Evolutionary conservation across 2,888 invertebrate species (phyloP).

Genomic region (Eurytoma adleriae): DNA sequence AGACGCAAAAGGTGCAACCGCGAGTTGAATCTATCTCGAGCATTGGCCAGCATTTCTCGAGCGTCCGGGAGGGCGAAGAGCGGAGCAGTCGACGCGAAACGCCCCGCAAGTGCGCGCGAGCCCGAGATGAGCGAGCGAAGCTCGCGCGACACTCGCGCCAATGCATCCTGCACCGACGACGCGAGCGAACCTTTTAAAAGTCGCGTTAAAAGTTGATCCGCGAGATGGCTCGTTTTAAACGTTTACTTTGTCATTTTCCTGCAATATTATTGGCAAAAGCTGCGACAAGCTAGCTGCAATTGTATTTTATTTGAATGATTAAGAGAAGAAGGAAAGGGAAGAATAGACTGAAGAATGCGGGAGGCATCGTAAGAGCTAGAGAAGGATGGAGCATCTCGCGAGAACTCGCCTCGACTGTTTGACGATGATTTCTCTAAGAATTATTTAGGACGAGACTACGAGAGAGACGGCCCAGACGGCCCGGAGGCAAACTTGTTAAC

Average conservation of each 20-base stretch:
- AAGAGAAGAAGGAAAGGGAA: background rate
- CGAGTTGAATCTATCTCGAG: constrained; percentile 33
- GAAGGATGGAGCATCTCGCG: constrained; percentile 15
- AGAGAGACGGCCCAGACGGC: constrained; percentile 40
- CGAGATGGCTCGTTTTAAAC: constrained; percentile 13
- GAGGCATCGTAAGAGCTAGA: background rate
- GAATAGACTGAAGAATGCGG: constrained; percentile 9
- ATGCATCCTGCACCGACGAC: constrained; percentile 22
- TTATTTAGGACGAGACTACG: constrained; percentile 43
- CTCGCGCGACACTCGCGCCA: background rate
- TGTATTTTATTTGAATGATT: background rate
- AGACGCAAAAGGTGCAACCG: background rate
- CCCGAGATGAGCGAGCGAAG: background rate
- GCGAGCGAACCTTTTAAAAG: constrained; percentile 35
- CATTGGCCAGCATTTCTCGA: constrained; percentile 52
- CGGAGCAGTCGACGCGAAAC: constrained; percentile 51
- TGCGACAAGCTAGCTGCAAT: background rate
- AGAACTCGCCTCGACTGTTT: background rate
- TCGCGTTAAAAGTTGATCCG: background rate
- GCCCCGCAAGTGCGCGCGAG: constrained; percentile 38
- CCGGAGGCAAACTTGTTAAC: constrained; percentile 47
- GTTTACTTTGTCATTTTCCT: background rate
- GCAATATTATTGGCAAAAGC: constrained; percentile 7
- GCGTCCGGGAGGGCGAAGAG: constrained; percentile 32
- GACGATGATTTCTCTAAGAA: constrained; percentile 52